A percentile compares a stretch with the other conserved stretches of the same genome.
Conservation (phyloP, 2,113 vertebrate genomes). For the Austrofundulus limnaeus region DNA sequence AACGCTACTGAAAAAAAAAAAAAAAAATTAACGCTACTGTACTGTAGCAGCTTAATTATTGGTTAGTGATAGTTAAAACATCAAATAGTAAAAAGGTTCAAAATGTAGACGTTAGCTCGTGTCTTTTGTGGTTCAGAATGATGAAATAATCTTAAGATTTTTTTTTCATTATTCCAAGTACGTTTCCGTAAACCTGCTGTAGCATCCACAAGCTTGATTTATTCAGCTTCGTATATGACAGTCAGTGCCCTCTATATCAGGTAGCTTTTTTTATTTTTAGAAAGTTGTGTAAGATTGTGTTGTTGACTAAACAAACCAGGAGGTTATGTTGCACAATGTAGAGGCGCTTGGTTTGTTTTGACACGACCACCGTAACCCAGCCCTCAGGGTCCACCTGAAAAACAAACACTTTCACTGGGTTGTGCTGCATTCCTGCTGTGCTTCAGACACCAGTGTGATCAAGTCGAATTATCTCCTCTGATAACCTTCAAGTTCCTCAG, state of each 20-base stretch:
- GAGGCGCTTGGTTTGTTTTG: too few species aligned
- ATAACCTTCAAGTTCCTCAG: neutral
- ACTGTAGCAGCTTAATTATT: conserved; percentile 10
- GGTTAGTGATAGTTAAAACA: neutral
- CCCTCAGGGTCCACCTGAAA: neutral
- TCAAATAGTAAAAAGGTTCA: neutral
- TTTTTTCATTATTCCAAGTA: neutral
- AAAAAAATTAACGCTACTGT: too few species aligned
- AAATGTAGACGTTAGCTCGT: neutral
- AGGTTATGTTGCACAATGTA: neutral
- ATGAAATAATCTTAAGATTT: neutral
- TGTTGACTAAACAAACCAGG: neutral
- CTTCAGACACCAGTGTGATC: too few species aligned
- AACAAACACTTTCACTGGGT: too few species aligned
- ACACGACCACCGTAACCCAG: neutral
- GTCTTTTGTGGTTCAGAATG: neutral
- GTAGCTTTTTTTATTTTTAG: neutral
- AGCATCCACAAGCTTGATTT: neutral
- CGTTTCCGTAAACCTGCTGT: neutral
- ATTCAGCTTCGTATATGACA: neutral
- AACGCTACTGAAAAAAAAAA: too few species aligned
- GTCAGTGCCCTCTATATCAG: neutral
- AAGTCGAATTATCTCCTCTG: neutral
- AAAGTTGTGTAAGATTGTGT: neutral
- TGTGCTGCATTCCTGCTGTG: too few species aligned